Base-by-base conservation (phyloP, 1,140 invertebrate genomes). In the Diabrotica virgifera region DNA sequence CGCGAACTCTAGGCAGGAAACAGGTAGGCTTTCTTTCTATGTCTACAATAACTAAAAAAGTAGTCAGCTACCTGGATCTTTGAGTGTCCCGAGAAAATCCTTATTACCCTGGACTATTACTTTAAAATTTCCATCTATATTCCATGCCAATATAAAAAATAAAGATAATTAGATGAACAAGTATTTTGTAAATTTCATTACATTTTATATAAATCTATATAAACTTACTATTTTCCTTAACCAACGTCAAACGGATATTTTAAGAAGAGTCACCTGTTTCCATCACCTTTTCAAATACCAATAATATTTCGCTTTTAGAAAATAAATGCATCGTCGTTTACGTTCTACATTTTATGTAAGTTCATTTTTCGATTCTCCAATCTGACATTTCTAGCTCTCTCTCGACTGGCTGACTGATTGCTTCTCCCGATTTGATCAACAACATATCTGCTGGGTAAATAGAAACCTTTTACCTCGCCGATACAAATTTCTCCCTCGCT, bases 371-470 rank as follows among this genome's bases (percentile, higher is more conserved):
- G 58, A 55, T 59, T 60, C 59, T 55, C 24, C 64, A 38, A 38
- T 58, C 58, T 54, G 35, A 36, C n/a, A 2, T 55, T 55, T 55
- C 53, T 55, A 46, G 40, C 40, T 46, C 40, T 55, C 24, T 36
- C 13, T 7, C 57, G 12, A 58, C 56, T 59, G 65, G 50, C 65
- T 67, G 68, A 72, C 70, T 72, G 70, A 72, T 72, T 72, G 70
- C 70, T 72, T 70, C 69, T 62, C 68, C 65, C 67, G 65, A 67
- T 69, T 69, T 70, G 70, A 67, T 69, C 70, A 62, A 67, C 70
- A 72, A 72, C 68, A 72, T 72, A 72, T 72, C 70, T 72, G 65
- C 56, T 67, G 70, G 70, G 69, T 72, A 72, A 72, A 72, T 72
- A 72, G 68, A 70, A 72, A 72, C 70, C 68, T 72, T 72, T 72